Evolutionary conservation across 2,113 vertebrate genomes (phyloP).

Genomic region (Sylvilagus bachmani): DNA sequence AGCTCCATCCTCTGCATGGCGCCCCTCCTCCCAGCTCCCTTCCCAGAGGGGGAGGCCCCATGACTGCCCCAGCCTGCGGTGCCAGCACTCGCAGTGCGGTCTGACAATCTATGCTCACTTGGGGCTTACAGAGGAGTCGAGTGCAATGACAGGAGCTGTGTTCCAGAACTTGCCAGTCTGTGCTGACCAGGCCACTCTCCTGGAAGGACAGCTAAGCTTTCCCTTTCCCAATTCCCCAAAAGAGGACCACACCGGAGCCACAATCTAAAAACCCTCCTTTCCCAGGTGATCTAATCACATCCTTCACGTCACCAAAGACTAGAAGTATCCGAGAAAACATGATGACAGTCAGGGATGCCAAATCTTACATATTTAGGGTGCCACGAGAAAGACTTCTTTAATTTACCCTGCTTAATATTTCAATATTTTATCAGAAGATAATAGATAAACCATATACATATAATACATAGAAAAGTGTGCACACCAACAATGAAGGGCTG

Average conservation of each 20-base stretch:
- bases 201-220: slow-evolving; percentile 69
- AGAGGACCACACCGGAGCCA: slow-evolving; percentile 77
- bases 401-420: not conserved
- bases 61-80: slow-evolving; percentile 44
- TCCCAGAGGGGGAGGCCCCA: slow-evolving; percentile 56
- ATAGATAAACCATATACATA: not conserved
- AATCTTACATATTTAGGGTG: not conserved
- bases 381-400: not conserved
- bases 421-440: not conserved
- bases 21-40: slow-evolving; percentile 76
- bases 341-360: not conserved
- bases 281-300: not conserved
- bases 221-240: not conserved
- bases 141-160: slow-evolving; percentile 59
- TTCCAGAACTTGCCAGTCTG: slow-evolving; percentile 61
- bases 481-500: not conserved
- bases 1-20: not conserved
- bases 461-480: not conserved
- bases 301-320: not conserved
- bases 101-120: slow-evolving; percentile 77
- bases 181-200: slow-evolving; percentile 73
- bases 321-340: not conserved
- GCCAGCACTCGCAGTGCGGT: slow-evolving; percentile 76
- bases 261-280: not conserved
- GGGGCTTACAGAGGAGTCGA: slow-evolving; percentile 65